These are phyloP conservation scores for Orthosia gracilis DNA, from an alignment of 2,888 invertebrate genomes.

Conservation along the genomic window DNA sequence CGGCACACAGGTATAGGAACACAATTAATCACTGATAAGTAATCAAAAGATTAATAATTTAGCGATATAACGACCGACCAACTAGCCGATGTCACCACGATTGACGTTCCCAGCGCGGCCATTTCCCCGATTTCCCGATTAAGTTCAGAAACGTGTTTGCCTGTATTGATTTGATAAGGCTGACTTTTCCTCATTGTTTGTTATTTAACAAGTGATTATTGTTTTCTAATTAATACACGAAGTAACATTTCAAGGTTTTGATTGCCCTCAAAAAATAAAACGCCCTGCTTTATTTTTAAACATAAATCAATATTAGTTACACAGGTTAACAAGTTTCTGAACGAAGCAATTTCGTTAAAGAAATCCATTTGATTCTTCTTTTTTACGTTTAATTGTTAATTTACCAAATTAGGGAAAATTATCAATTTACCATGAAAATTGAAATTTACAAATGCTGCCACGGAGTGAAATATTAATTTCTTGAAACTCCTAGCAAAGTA, in stretches of 20 bases:
- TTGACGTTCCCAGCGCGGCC: constrained; percentile 71
- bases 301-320: no score
- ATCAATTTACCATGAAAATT: neutral
- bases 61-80: constrained; percentile 67
- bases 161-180: neutral
- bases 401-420: neutral
- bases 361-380: no score
- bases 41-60: constrained; percentile 71
- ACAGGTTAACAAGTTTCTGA: neutral
- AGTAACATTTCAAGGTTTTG: neutral
- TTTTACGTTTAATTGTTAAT: constrained; percentile 29
- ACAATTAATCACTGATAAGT: constrained; percentile 75
- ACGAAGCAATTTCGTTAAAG: constrained; percentile 14
- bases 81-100: constrained; percentile 73
- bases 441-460: neutral
- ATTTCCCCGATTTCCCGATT: constrained; percentile 62
- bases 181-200: neutral
- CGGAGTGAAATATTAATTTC: neutral
- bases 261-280: neutral
- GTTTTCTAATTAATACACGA: neutral
- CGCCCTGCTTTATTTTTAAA: neutral
- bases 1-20: constrained; percentile 65
- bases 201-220: neutral
- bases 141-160: constrained; percentile 39
- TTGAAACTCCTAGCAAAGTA: neutral